Evolutionary conservation across 2,888 invertebrate genomes (phyloP).

Genomic region (Physocephala rufipes): DNA sequence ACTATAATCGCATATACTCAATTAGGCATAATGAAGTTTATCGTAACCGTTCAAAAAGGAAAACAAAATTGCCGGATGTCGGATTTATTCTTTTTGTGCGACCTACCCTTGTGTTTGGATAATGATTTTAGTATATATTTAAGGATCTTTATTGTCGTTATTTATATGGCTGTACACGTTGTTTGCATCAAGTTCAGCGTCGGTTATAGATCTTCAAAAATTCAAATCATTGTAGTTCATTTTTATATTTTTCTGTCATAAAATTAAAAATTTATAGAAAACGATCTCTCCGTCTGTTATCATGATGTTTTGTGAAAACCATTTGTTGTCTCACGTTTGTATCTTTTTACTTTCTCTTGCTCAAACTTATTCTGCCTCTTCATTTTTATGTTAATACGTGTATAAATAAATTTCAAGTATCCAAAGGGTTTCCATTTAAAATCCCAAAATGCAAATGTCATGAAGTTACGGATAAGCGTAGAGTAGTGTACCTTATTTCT

Average conservation of each 20-base stretch:
- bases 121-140: no score
- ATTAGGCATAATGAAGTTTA: no score
- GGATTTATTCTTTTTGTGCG: no score
- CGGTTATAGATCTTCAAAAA: conserved; percentile 17
- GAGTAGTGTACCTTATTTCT: no score
- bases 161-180: not conserved
- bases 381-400: conserved; percentile 8
- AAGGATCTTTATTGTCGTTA: no score
- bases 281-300: conserved; percentile 8
- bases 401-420: not conserved
- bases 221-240: not conserved
- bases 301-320: conserved; percentile 30
- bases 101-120: no score
- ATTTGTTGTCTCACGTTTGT: not conserved
- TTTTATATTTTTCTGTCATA: not conserved
- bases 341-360: not conserved
- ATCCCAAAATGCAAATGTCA: not conserved
- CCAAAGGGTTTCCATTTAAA: not conserved
- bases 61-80: no score
- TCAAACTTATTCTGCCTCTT: not conserved
- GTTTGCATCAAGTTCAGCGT: not conserved
- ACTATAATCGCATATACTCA: no score
- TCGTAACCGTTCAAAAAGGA: no score
- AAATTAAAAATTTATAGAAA: conserved; percentile 34
- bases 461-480: not conserved